phyloP scores from a whole-genome alignment of 1,140 invertebrate species.

The Tribolium castaneum region DNA sequence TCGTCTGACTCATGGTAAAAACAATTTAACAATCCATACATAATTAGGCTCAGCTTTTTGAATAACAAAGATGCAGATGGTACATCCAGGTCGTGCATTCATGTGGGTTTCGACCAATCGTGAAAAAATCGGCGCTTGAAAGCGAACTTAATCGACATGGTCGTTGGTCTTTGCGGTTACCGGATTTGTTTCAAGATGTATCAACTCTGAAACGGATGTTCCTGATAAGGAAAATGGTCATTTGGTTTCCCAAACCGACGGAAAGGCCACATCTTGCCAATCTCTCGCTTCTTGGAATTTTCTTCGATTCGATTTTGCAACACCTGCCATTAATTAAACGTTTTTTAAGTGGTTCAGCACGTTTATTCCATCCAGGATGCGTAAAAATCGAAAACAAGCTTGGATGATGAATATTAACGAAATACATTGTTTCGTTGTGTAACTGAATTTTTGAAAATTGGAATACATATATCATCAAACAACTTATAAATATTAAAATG shows the following conservation, averaged over 20 bases:
- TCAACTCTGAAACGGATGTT: constrained; percentile 1
- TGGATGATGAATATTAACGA: not conserved
- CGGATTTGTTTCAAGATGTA: not conserved
- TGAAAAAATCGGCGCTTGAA: not conserved
- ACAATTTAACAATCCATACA: not conserved
- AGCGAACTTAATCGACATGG: constrained; percentile 11
- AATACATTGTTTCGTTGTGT: not conserved
- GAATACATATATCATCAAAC: constrained; percentile 16
- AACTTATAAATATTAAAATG: constrained; percentile 41
- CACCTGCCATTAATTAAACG: not conserved
- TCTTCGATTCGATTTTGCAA: not conserved
- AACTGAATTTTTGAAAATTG: constrained; percentile 10
- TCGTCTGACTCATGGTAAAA: not conserved
- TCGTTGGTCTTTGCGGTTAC: constrained; percentile 15
- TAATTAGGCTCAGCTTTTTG: not conserved
- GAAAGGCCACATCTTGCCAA: not conserved
- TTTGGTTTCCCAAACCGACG: constrained; percentile 1
- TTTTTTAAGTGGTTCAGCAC: not conserved
- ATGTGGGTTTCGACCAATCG: not conserved
- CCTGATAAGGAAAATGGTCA: not conserved
- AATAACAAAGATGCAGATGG: not conserved
- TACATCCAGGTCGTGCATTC: not conserved
- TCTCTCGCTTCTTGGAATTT: not conserved
- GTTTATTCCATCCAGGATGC: not conserved
- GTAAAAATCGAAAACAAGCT: not conserved